Evolutionary conservation across 2,888 invertebrate species (phyloP), one percentile per base, ranked within the genome.

Genomic region (Synanthedon andrenaeformis): DNA sequence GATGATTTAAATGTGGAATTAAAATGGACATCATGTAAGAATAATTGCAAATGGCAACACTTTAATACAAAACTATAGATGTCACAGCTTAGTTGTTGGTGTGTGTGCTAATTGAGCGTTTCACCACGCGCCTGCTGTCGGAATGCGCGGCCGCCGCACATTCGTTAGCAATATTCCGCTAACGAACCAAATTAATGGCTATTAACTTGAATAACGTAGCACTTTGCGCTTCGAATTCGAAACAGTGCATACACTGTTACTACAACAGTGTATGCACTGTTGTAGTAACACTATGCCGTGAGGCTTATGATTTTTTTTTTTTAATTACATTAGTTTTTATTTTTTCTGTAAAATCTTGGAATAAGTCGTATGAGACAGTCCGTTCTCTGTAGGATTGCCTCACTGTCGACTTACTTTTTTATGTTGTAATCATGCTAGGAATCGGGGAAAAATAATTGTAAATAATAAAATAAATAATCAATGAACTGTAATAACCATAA

Each of bases 181-280:
- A 86, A 85, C 86, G 85, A 86, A 86, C 83, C 82, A 76, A 82
- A 82, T 83, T 85, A 84, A 85, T 84, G 82, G 83, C 81, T 82
- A 81, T 85, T 83, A 82, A 82, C 74, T 82, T 80, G 81, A 83
- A 84, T 83, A 82, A 85, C 82, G 78, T 72, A 79, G 79, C 81
- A 84, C 82, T 82, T 82, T 76, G 70, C 76, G 70, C 72, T 69
- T 66, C 72, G 74, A 74, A 76, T 72, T 68, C 74, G 67, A n/a
- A n/a, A n/a, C n/a, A n/a, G n/a, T n/a, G n/a, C n/a, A n/a, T n/a
- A n/a, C n/a, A n/a, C n/a, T n/a, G n/a, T n/a, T n/a, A n/a, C n/a
- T n/a, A n/a, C n/a, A n/a, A n/a, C n/a, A n/a, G n/a, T n/a, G n/a
- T n/a, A 65, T 72, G 75, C 72, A 70, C 74, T 73, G 66, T 65